Percentiles rank a stretch among this genome's conserved stretches.
Conservation (phyloP, 2,888 invertebrate species). For the Monopis laevigella region DNA sequence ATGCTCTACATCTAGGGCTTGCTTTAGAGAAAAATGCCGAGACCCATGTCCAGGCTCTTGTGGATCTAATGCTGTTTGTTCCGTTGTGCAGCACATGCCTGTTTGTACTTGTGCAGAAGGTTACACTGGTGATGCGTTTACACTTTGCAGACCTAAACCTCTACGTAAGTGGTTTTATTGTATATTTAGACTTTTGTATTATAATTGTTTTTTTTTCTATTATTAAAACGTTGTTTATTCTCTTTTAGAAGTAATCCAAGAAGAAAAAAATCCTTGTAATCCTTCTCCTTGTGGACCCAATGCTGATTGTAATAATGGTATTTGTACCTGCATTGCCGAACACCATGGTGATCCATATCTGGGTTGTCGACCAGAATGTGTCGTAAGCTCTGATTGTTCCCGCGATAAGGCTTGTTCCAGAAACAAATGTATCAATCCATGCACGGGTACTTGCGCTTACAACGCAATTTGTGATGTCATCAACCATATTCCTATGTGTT, state of each 20-base stretch:
- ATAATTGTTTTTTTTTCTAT: neutral
- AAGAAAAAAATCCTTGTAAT: slow-evolving; percentile 51
- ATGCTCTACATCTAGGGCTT: slow-evolving; percentile 73
- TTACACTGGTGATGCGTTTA: slow-evolving; percentile 74
- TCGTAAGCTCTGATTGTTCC: slow-evolving; percentile 72
- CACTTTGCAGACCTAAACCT: slow-evolving; percentile 53
- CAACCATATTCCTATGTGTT: slow-evolving; percentile 77
- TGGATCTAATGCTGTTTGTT: slow-evolving; percentile 68
- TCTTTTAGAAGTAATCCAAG: slow-evolving; percentile 16
- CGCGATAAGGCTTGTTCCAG: slow-evolving; percentile 71
- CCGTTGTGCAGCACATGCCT: slow-evolving; percentile 76
- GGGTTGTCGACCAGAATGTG: slow-evolving; percentile 77
- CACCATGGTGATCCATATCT: slow-evolving; percentile 74
- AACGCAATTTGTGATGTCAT: slow-evolving; percentile 77
- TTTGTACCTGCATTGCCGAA: slow-evolving; percentile 69
- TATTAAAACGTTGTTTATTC: slow-evolving; percentile 5
- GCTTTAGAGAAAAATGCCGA: slow-evolving; percentile 75
- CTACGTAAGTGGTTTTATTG: slow-evolving; percentile 32
- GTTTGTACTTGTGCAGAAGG: slow-evolving; percentile 77
- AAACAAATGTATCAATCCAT: slow-evolving; percentile 77
- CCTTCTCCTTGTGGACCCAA: slow-evolving; percentile 75
- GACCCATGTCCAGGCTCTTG: slow-evolving; percentile 80
- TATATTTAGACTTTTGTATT: too few species aligned
- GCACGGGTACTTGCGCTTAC: slow-evolving; percentile 74
- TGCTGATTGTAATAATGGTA: slow-evolving; percentile 64